Evolutionary conservation across 1,140 invertebrate genomes (phyloP).

Genomic region (Drosophila pallidifrons): DNA sequence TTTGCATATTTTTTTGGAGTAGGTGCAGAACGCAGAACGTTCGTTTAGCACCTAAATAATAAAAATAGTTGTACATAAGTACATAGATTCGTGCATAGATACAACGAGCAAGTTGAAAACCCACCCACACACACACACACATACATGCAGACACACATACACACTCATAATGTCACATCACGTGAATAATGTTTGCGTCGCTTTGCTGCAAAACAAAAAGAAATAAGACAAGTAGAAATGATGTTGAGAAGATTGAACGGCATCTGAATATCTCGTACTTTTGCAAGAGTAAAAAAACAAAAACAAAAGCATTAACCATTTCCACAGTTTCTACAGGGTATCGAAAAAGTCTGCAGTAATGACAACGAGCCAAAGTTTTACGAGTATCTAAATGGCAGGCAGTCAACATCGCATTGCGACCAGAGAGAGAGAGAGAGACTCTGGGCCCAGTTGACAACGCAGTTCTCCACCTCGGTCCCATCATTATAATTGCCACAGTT

Average conservation of each 20-base stretch:
- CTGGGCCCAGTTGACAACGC: not conserved
- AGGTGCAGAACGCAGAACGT: constrained; percentile 48
- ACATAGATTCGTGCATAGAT: not conserved
- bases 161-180: not conserved
- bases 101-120: not conserved
- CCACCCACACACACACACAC: not conserved
- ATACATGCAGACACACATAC: not conserved
- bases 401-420: not conserved
- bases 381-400: constrained; percentile 1
- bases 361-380: not conserved
- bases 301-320: not conserved
- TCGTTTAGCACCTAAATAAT: constrained; percentile 65
- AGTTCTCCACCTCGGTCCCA: not conserved
- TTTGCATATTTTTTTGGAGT: constrained; percentile 34
- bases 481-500: constrained; percentile 1
- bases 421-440: not conserved
- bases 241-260: too few relatives aligned
- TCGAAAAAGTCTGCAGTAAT: not conserved
- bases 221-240: not conserved
- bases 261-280: too few relatives aligned
- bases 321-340: not conserved
- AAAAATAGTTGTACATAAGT: constrained; percentile 28
- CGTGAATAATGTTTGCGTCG: not conserved
- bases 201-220: not conserved
- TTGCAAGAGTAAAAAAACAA: too few relatives aligned